These are phyloP conservation scores for Eudorcas thomsonii DNA, from an alignment of 2,113 vertebrate species.

Conservation along the genomic window DNA sequence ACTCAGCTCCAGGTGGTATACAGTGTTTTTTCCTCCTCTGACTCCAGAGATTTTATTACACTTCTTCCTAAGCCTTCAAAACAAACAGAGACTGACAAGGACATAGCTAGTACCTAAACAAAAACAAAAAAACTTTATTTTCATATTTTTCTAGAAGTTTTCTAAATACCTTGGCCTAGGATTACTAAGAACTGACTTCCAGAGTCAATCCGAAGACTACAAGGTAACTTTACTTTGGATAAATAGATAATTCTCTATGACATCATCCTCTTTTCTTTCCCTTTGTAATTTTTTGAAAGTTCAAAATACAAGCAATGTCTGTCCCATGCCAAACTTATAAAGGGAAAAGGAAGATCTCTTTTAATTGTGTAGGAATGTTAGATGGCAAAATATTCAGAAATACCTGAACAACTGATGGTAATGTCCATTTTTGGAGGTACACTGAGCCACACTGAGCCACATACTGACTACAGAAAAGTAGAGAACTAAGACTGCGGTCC, in stretches of 20 bases:
- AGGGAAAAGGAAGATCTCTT: neutral
- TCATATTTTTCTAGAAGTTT: neutral
- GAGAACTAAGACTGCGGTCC: neutral
- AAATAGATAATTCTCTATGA: neutral
- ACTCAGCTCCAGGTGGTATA: constrained; percentile 20
- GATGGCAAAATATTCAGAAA: neutral
- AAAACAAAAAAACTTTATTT: neutral
- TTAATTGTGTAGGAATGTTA: neutral
- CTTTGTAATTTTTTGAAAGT: neutral
- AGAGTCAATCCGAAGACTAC: neutral
- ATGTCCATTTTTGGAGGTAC: neutral
- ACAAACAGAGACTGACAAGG: constrained; percentile 22
- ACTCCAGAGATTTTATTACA: constrained; percentile 40
- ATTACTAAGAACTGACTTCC: neutral
- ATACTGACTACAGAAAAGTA: neutral
- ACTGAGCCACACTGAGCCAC: neutral
- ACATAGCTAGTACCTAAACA: neutral
- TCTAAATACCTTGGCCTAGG: neutral
- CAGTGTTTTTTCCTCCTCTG: neutral
- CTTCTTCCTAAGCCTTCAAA: neutral
- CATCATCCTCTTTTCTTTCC: neutral
- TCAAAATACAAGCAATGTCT: neutral
- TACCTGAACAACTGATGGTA: neutral
- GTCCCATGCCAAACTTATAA: neutral
- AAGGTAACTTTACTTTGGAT: neutral